These are phyloP conservation scores for Cataglyphis albicans DNA, from an alignment of 2,888 invertebrate genomes.

Conservation along the genomic window DNA sequence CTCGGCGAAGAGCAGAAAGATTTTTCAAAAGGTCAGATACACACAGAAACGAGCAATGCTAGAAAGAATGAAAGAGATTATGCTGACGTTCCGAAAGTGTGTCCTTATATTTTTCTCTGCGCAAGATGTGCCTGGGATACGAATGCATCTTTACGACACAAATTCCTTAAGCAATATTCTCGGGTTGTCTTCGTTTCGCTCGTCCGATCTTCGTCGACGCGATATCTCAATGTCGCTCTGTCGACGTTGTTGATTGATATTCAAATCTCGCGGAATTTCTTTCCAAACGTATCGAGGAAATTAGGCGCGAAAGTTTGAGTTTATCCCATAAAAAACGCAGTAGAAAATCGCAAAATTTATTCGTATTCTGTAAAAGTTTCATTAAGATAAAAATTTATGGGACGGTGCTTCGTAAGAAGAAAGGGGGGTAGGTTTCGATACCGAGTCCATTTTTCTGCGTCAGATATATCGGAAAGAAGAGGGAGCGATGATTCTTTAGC, in stretches of 20 bases:
- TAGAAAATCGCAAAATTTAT: neutral
- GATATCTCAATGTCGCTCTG: neutral
- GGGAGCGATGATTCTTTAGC: conserved; percentile 12
- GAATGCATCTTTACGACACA: conserved; percentile 75
- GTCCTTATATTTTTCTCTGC: conserved; percentile 60
- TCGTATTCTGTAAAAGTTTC: neutral
- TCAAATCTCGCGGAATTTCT: neutral
- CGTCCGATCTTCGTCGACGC: conserved; percentile 47
- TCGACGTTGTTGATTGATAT: neutral
- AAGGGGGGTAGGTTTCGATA: conserved; percentile 8
- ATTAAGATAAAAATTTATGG: conserved; percentile 13
- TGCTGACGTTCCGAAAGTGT: conserved; percentile 71
- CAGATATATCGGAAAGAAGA: conserved; percentile 14
- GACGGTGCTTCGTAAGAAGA: neutral
- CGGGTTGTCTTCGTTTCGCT: conserved; percentile 56
- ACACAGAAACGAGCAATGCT: conserved; percentile 71
- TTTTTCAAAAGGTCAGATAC: conserved; percentile 60
- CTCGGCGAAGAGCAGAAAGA: conserved; percentile 10
- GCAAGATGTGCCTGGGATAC: conserved; percentile 69
- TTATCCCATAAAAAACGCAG: neutral
- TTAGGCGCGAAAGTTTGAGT: neutral
- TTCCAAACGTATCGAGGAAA: neutral
- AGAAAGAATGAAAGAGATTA: conserved; percentile 73
- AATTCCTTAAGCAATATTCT: conserved; percentile 60
- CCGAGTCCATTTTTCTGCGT: conserved; percentile 31